phyloP scores from a whole-genome alignment of 35 echinoderm and acorn worm genomes.

The Holothuria glaberrima region DNA sequence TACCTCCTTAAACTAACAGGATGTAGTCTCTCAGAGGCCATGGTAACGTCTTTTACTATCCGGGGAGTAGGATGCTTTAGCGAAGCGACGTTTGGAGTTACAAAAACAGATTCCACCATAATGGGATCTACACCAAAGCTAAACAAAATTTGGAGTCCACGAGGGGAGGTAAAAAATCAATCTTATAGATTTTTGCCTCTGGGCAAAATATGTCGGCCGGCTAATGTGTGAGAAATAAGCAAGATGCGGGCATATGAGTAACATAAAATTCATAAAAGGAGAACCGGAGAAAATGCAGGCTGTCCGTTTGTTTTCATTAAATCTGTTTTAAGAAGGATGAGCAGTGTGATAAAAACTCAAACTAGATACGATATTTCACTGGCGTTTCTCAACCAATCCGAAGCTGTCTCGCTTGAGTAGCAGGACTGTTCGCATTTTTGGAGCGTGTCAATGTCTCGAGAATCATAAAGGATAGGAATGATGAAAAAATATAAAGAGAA shows the following conservation, averaged over 20 bases:
- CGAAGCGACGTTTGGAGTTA: slow-evolving; percentile 6
- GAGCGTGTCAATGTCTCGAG: too few species aligned
- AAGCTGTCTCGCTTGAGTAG: too few species aligned
- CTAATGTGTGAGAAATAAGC: slow-evolving; percentile 20
- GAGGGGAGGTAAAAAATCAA: slow-evolving; percentile 28
- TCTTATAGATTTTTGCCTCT: slow-evolving; percentile 35
- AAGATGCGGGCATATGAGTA: not conserved
- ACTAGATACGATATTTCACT: too few species aligned
- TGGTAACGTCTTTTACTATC: too few species aligned
- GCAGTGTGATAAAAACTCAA: too few species aligned
- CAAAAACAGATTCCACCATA: slow-evolving; percentile 32
- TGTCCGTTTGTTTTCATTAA: slow-evolving; percentile 18
- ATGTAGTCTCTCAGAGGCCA: too few species aligned
- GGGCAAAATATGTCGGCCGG: slow-evolving; percentile 42
- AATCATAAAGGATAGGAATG: too few species aligned
- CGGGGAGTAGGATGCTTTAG: too few species aligned
- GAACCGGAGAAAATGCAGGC: not conserved
- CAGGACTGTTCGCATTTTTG: too few species aligned
- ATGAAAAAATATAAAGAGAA: too few species aligned
- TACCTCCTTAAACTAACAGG: too few species aligned
- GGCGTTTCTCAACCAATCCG: too few species aligned
- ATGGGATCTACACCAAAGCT: slow-evolving; percentile 31
- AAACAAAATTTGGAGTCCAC: slow-evolving; percentile 23
- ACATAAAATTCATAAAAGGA: slow-evolving; percentile 34
- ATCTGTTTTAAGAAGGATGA: slow-evolving; percentile 22